A percentile compares a stretch with the other conserved stretches of the same genome.
Conservation (phyloP, 2,888 invertebrate genomes). For the Atethmia centrago region DNA sequence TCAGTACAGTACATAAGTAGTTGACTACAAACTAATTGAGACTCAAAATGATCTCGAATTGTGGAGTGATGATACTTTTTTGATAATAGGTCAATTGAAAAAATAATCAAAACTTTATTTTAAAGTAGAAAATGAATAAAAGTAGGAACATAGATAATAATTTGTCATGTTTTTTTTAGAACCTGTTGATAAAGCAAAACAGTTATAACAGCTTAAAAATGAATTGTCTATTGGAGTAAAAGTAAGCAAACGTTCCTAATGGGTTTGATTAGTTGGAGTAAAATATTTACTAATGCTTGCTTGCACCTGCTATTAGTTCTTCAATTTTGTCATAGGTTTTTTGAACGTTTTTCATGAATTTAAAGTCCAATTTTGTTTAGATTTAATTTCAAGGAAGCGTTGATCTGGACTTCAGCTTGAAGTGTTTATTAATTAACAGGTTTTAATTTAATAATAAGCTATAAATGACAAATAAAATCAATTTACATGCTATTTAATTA, state of each 20-base stretch:
- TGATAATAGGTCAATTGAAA: too few relatives aligned
- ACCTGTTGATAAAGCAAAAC: not conserved
- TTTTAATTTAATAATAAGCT: not conserved
- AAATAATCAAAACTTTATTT: not conserved
- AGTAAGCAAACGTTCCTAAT: slow-evolving; percentile 39
- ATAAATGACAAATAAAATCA: slow-evolving; percentile 16
- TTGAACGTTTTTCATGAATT: not conserved
- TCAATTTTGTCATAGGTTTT: not conserved
- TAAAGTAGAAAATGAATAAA: not conserved
- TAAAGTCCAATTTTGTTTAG: not conserved
- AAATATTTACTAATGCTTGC: slow-evolving; percentile 31
- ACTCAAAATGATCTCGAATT: not conserved
- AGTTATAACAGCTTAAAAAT: slow-evolving; percentile 22
- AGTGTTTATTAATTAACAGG: not conserved
- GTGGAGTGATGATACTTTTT: not conserved
- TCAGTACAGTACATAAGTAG: not conserved
- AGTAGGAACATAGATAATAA: not conserved
- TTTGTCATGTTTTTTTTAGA: slow-evolving; percentile 8
- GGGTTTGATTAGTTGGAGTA: slow-evolving; percentile 30
- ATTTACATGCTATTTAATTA: slow-evolving; percentile 22
- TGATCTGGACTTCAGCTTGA: not conserved
- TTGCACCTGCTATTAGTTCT: not conserved
- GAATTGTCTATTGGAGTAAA: slow-evolving; percentile 5
- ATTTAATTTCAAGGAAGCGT: not conserved
- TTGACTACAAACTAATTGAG: not conserved